phyloP scores from a whole-genome alignment of 2,888 invertebrate genomes.

The Apantesis nais region DNA sequence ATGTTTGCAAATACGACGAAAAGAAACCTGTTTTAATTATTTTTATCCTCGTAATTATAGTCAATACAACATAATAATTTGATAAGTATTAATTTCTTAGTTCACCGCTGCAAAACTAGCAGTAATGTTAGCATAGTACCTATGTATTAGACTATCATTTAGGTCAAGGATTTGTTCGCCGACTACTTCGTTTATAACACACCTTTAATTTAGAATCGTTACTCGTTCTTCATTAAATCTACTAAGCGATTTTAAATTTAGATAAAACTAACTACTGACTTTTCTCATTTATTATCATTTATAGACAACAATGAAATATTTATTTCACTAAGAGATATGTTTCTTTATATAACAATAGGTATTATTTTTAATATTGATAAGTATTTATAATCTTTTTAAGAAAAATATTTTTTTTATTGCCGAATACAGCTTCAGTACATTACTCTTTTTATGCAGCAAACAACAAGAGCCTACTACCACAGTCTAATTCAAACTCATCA shows the following conservation, averaged over 20 bases:
- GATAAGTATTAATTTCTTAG: neutral
- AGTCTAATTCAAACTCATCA: neutral
- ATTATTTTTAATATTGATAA: no score
- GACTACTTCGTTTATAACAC: neutral
- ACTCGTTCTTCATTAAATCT: neutral
- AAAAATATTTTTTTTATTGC: no score
- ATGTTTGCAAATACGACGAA: no score
- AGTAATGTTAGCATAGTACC: neutral
- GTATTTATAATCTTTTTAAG: no score
- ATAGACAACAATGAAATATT: no score
- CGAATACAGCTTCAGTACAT: neutral
- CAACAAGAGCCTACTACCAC: neutral
- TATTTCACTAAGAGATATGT: no score
- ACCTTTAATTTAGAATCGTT: neutral
- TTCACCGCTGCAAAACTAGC: neutral
- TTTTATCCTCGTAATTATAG: neutral
- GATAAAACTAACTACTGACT: neutral
- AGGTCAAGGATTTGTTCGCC: neutral
- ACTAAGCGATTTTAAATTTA: neutral
- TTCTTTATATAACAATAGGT: no score
- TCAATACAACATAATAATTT: neutral
- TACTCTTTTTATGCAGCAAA: neutral
- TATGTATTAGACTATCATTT: neutral
- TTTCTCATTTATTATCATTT: neutral
- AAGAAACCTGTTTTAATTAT: no score